These are phyloP conservation scores for Balaenoptera acutorostrata DNA, from an alignment of 2,113 vertebrate species.

Conservation along the genomic window DNA sequence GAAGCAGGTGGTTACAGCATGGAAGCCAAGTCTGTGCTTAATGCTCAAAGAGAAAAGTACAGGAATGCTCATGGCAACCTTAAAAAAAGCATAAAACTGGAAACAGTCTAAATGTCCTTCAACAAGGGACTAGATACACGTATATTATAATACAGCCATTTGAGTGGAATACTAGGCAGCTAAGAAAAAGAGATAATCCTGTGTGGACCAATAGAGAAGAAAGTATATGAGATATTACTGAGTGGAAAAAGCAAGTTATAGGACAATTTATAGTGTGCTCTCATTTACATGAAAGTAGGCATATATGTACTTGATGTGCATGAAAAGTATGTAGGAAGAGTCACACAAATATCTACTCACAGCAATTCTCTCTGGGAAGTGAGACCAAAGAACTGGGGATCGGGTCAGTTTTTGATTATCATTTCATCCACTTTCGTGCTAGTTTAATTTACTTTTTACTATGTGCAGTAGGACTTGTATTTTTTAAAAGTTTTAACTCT, in stretches of 20 bases:
- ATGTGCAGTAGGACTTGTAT: background rate
- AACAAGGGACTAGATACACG: background rate
- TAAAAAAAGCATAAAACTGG: background rate
- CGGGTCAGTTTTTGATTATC: background rate
- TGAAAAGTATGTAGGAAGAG: background rate
- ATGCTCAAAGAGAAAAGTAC: background rate
- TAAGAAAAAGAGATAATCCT: background rate
- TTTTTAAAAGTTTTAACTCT: background rate
- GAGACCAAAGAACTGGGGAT: background rate
- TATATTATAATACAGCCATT: fast-evolving
- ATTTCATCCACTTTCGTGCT: background rate
- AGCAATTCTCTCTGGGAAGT: background rate
- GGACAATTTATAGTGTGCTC: background rate
- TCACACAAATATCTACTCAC: background rate
- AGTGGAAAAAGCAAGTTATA: background rate
- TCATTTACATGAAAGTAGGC: background rate
- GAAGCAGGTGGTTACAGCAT: too few species aligned
- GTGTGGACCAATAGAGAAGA: background rate
- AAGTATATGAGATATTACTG: background rate
- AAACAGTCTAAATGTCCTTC: background rate
- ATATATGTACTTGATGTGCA: background rate
- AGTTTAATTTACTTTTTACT: background rate
- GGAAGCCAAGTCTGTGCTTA: background rate
- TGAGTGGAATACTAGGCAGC: background rate
- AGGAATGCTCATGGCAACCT: background rate